These are phyloP conservation scores for Patiria pectinifera DNA, from an alignment of 53 echinoderm and acorn worm species.

Conservation along the genomic window DNA sequence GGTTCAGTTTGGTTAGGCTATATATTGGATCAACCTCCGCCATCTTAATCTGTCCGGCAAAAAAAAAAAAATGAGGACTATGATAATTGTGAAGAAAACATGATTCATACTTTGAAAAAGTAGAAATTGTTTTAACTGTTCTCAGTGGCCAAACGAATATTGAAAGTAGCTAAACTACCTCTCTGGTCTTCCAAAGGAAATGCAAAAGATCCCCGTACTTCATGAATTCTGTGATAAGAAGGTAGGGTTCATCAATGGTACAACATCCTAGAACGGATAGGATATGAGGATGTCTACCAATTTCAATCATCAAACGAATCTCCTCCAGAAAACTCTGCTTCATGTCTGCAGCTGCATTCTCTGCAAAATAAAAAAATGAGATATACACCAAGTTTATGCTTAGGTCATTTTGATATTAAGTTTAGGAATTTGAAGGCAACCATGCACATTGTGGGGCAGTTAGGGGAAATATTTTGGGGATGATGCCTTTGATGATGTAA, in stretches of 20 bases:
- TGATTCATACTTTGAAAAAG: too few relatives aligned
- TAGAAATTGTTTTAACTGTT: too few relatives aligned
- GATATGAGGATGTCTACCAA: constrained; percentile 94
- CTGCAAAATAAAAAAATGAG: constrained; percentile 23
- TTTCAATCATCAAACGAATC: constrained; percentile 86
- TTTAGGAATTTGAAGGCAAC: too few relatives aligned
- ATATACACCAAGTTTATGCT: too few relatives aligned
- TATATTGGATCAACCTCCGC: constrained; percentile 58
- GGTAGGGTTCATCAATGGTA: constrained; percentile 85
- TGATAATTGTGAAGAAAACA: too few relatives aligned
- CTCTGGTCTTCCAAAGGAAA: constrained; percentile 87
- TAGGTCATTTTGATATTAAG: too few relatives aligned
- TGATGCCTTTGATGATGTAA: too few relatives aligned
- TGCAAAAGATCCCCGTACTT: constrained; percentile 92
- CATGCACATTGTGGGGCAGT: too few relatives aligned
- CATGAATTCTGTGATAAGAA: constrained; percentile 90
- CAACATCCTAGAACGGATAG: constrained; percentile 87
- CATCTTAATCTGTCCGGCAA: constrained; percentile 58
- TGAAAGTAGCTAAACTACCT: constrained; percentile 56
- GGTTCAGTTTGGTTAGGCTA: constrained; percentile 38
- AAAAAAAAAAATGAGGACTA: not conserved
- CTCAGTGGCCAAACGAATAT: not conserved
- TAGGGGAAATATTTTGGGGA: too few relatives aligned
- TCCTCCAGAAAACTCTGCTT: constrained; percentile 84
- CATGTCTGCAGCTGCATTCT: constrained; percentile 71